Evolutionary conservation across 2,113 vertebrate species (phyloP), one percentile per base, ranked within the genome.

Genomic region (Drymodes brunneopygia): DNA sequence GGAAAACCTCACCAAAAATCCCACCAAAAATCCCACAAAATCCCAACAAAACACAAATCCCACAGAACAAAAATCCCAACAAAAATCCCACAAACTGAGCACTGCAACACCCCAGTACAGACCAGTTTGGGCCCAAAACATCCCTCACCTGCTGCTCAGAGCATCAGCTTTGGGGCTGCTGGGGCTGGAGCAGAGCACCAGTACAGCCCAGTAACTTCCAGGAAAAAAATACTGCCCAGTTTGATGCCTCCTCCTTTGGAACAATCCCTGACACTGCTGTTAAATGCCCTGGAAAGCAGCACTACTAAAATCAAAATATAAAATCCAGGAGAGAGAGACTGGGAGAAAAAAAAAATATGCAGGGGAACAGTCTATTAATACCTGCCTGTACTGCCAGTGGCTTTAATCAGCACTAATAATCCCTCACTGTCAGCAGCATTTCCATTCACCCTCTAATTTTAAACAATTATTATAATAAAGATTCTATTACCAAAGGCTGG

Each of bases 401-500:
- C 62, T 94, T 86, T 95, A 95, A 96, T 92, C 89, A 95, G 81
- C 87, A 62, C 50, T 86, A 88, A 94, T 66, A 86, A 94, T 62
- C 78, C 93, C 74, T 96, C 87, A 65, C 81, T 92, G 92, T 90
- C 94, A 92, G 88, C 50, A 61, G 47, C 64, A 24, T 70, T 94
- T 73, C 90, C 74, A 81, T 24, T 90, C 87, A 60, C 62, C 67
- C 38, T 70, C 90, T 95, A 44, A 91, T 94, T 94, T 93, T 35
- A 85, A 95, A 87, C 95, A 82, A 96, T 96, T 87, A 94, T 95
- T 83, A 91, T 92, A 66, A 91, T 95, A 93, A 95, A 36, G 62
- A 91, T 82, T 77, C 94, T 62, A n/a, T 66, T 87, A 85, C 51
- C 53, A 54, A 90, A 77, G 0, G 3, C 47, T 77, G 40, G 60